Percentiles rank a stretch among this genome's conserved stretches.
Evolutionary conservation across 2,888 invertebrate species (phyloP).

Genomic region (Thysanoteuthis rhombus): DNA sequence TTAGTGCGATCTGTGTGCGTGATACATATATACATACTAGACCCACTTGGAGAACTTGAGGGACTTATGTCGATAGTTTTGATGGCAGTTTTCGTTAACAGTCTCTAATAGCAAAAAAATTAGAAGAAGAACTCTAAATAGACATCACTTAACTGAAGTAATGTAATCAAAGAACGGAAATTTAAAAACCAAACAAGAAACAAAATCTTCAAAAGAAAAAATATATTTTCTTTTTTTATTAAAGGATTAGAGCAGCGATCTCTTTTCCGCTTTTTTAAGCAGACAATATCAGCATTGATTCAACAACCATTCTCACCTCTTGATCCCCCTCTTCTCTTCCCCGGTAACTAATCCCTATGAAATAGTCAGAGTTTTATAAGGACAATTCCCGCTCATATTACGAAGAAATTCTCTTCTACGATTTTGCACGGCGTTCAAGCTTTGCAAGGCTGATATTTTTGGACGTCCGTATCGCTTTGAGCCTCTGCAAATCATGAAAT

Average conservation of each 20-base stretch:
- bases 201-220: neutral
- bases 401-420: neutral
- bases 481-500: neutral
- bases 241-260: neutral
- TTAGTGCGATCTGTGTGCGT: too few species aligned
- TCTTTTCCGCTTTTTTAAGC: neutral
- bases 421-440: neutral
- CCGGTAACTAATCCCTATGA: neutral
- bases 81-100: too few species aligned
- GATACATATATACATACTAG: too few species aligned
- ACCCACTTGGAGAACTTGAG: too few species aligned
- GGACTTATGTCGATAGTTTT: too few species aligned
- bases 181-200: neutral
- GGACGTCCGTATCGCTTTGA: neutral
- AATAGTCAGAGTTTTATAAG: neutral
- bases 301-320: neutral
- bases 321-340: neutral
- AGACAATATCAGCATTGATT: neutral
- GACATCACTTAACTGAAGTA: neutral
- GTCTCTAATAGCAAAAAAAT: neutral
- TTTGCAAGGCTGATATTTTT: neutral
- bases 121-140: neutral
- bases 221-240: neutral
- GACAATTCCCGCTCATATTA: neutral
- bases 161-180: neutral